Evolutionary conservation across 2,797 vertebrate species (phyloP).

Genomic region (Hyperoplus immaculatus): DNA sequence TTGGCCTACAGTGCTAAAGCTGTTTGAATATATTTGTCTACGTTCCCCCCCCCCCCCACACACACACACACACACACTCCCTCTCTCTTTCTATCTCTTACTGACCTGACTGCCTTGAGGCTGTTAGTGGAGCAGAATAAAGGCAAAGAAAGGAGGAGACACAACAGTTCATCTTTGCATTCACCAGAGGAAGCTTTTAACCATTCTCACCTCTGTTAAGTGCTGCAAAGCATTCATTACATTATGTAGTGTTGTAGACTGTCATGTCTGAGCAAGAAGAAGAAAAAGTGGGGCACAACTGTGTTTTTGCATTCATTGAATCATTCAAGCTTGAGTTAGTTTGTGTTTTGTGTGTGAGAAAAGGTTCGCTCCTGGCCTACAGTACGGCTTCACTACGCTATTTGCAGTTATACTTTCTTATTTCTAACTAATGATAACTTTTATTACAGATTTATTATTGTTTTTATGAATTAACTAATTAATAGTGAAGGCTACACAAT

Average conservation of each 20-base stretch:
- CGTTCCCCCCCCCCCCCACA: conserved; percentile 3
- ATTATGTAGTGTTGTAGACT: conserved; percentile 35
- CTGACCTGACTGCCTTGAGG: conserved; percentile 35
- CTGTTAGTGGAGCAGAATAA: conserved; percentile 61
- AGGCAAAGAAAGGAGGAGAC: conserved; percentile 59
- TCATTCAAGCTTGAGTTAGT: conserved; percentile 19
- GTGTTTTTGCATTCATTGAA: conserved; percentile 36
- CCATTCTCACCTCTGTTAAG: conserved; percentile 71
- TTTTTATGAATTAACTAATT: not conserved
- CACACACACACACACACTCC: conserved; percentile 1
- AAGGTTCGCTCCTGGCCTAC: not conserved
- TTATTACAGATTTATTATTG: not conserved
- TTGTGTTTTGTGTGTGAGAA: conserved; percentile 15
- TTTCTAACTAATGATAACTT: conserved; percentile 2
- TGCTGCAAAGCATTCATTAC: conserved; percentile 51
- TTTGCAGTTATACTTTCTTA: not conserved
- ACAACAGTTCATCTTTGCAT: conserved; percentile 52
- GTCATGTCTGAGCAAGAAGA: conserved; percentile 43
- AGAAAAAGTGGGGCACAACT: conserved; percentile 55
- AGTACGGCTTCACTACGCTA: not conserved
- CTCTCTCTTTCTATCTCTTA: not conserved
- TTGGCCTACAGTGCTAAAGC: not conserved
- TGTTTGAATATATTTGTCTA: conserved; percentile 16
- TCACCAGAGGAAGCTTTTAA: conserved; percentile 61
- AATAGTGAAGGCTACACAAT: not conserved